Conservation (phyloP, 2,113 vertebrate species). For the Phylloscopus trochilus region DNA sequence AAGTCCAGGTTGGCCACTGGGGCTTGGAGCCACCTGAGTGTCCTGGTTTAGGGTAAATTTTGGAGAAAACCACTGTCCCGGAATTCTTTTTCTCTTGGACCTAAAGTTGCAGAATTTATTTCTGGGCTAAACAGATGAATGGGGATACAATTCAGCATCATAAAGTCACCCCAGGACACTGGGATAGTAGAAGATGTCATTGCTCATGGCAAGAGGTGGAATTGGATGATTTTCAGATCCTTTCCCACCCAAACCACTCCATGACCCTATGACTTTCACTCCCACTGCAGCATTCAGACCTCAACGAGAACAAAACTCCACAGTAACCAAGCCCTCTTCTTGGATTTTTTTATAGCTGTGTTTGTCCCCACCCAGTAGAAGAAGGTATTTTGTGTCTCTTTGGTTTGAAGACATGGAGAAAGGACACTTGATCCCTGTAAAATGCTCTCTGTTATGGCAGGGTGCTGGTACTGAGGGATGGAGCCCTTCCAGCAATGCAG, state of each 20-base stretch:
- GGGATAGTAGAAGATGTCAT: background rate
- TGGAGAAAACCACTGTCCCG: background rate
- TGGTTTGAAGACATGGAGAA: background rate
- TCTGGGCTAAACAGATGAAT: background rate
- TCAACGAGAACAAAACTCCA: background rate
- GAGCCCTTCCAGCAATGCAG: background rate
- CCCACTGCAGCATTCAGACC: background rate
- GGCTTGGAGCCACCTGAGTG: background rate
- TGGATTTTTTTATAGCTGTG: background rate
- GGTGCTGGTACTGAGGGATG: background rate
- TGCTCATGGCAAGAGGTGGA: background rate
- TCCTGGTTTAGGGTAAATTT: background rate
- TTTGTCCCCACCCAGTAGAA: background rate
- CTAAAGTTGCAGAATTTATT: background rate
- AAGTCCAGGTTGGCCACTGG: background rate
- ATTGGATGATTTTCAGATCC: background rate
- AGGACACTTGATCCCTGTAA: background rate
- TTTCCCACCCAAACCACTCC: background rate
- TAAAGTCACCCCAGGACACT: background rate
- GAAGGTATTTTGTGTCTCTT: background rate
- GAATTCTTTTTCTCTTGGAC: background rate
- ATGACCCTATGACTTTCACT: background rate
- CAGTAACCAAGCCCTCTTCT: background rate
- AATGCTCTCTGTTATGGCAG: background rate
- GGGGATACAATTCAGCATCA: background rate